These are phyloP conservation scores for Oscheius sp. DNA, from an alignment of 2,888 invertebrate genomes.

Conservation along the genomic window DNA sequence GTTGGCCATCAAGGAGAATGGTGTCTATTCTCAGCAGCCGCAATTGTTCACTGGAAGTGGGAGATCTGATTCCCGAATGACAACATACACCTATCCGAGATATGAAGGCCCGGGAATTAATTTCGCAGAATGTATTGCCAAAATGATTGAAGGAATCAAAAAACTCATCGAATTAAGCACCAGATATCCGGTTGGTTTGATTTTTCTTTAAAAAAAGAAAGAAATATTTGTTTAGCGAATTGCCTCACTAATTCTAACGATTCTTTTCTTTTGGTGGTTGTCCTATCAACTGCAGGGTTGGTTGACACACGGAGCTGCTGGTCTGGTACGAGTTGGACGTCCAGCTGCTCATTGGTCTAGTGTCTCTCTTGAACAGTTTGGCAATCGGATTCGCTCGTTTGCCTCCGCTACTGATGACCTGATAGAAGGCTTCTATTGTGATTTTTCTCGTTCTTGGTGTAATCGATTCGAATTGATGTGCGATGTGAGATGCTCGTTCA, in stretches of 20 bases:
- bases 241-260: background rate
- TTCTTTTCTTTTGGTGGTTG: conserved; percentile 19
- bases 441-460: conserved; percentile 19
- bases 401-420: conserved; percentile 23
- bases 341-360: conserved; percentile 11
- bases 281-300: conserved; percentile 11
- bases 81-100: background rate
- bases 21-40: background rate
- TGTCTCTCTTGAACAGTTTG: conserved; percentile 17
- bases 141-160: background rate
- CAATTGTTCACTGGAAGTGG: background rate
- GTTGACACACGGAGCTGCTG: conserved; percentile 11
- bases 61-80: background rate
- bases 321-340: conserved; percentile 12
- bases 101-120: conserved; percentile 9
- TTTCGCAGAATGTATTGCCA: conserved; percentile 1
- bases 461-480: conserved; percentile 16
- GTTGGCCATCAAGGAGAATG: background rate
- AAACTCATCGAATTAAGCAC: conserved; percentile 11
- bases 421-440: conserved; percentile 20
- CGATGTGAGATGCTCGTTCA: conserved; percentile 21
- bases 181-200: conserved; percentile 11
- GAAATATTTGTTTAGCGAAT: background rate
- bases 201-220: background rate
- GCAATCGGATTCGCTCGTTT: conserved; percentile 9